Conservation (phyloP, 2,113 vertebrate species). For the Protobothrops mucrosquamatus region DNA sequence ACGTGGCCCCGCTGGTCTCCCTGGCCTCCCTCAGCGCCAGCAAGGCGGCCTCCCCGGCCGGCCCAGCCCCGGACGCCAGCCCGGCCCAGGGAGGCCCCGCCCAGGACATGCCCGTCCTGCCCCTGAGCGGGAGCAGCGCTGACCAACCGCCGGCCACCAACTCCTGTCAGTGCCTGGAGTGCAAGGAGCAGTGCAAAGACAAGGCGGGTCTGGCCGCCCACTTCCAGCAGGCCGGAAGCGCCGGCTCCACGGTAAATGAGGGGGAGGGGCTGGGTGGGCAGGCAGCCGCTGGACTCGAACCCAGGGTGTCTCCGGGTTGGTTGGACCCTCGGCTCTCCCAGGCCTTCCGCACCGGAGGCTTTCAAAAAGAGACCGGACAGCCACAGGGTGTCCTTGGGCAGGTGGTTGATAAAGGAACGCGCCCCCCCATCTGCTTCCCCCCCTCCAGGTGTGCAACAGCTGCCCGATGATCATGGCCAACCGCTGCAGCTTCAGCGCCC, state of each 20-base stretch:
- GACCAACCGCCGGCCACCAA: slow-evolving; percentile 65
- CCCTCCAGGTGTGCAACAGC: slow-evolving; percentile 77
- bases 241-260: slow-evolving; percentile 57
- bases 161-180: slow-evolving; percentile 86
- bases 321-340: too few relatives aligned
- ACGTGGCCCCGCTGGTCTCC: slow-evolving; percentile 69
- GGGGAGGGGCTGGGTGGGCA: fast-evolving
- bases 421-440: neutral
- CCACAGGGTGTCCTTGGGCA: too few relatives aligned
- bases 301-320: too few relatives aligned
- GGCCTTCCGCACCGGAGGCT: too few relatives aligned
- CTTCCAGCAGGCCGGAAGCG: slow-evolving; percentile 77
- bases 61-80: slow-evolving; percentile 60
- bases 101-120: slow-evolving; percentile 72
- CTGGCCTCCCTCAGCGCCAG: slow-evolving; percentile 59
- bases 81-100: neutral
- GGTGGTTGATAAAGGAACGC: too few relatives aligned
- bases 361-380: too few relatives aligned
- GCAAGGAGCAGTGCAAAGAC: slow-evolving; percentile 82
- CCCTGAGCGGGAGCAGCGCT: slow-evolving; percentile 56
- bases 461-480: slow-evolving; percentile 93
- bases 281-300: too few relatives aligned
- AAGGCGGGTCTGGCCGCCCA: slow-evolving; percentile 83
- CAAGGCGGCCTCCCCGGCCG: slow-evolving; percentile 37
- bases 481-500: slow-evolving; percentile 85